Evolutionary conservation across 2,888 invertebrate genomes (phyloP), one percentile per base, ranked within the genome.

Genomic region (Dolichopus griseipennis): DNA sequence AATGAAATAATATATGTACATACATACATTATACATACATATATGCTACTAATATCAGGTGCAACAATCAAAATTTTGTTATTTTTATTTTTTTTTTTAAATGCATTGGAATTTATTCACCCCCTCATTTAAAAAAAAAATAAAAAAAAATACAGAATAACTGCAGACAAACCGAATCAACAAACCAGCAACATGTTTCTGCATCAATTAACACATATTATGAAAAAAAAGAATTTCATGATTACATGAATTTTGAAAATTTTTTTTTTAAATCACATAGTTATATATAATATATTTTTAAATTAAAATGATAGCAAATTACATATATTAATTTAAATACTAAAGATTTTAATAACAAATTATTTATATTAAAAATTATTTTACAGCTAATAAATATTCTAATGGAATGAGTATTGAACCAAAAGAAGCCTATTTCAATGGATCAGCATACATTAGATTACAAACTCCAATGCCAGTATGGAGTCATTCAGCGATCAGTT

Each of bases 351-450:
- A 37, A 52, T 52, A 4, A 12, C 18, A 6, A 52, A 52, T 52
- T n/a, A 52, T 15, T 12, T 52, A 18, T 52, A 15, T 52, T 52
- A 27, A 4, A 27, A 2, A 27, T n/a, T n/a, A n/a, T n/a, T n/a
- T n/a, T 52, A 12, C 18, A 52, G 52, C 52, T 2, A 52, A 52
- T 52, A 52, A 52, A 52, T 52, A 52, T 52, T 18, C 52, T 52
- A 2, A 52, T 52, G 52, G 52, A 52, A 52, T 18, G 15, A 52
- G 15, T 52, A n/a, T 52, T 52, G 52, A 52, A 52, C 62, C 87
- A 68, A 87, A 90, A 68, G 93, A 93, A 82, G 92, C 91, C 65
- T 93, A 90, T 81, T 92, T 93, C 82, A 91, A 93, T 82, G 90
- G 91, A 74, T 88, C 90, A 75, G 87, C 91, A 22, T 91, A 89